phyloP scores from a whole-genome alignment of 2,888 invertebrate species.

The Drosophila falleni region DNA sequence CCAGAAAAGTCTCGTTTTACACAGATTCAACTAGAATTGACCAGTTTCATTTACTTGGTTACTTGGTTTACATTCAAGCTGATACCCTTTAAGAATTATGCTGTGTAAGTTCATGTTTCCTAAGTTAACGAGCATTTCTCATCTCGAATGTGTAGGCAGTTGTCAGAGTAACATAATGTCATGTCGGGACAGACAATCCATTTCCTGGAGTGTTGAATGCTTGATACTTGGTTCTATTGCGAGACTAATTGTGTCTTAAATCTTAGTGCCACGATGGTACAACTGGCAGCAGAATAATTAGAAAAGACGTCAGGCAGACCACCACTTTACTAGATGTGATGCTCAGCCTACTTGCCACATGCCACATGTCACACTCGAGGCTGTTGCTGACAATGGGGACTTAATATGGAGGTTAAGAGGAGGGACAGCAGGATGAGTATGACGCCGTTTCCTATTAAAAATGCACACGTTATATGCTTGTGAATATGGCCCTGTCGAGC shows the following conservation, averaged over 20 bases:
- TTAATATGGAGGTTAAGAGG: conserved; percentile 11
- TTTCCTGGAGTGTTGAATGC: conserved; percentile 55
- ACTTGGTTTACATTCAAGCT: not conserved
- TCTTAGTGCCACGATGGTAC: conserved; percentile 33
- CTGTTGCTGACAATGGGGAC: conserved; percentile 37
- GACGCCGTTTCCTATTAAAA: conserved; percentile 74
- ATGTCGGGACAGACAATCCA: conserved; percentile 22
- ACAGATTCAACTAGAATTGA: not conserved
- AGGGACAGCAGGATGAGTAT: conserved; percentile 15
- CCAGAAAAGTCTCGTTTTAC: not conserved
- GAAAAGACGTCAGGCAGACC: conserved; percentile 56
- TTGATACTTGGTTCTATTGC: conserved; percentile 41
- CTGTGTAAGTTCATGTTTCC: not conserved
- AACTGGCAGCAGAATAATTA: conserved; percentile 64
- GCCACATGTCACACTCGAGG: conserved; percentile 22
- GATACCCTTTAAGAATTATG: not conserved
- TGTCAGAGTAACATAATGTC: conserved; percentile 20
- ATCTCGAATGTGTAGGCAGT: conserved; percentile 22
- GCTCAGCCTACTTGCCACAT: not conserved
- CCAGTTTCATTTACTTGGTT: not conserved
- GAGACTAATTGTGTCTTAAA: conserved; percentile 66
- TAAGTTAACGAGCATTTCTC: conserved; percentile 24
- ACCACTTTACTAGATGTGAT: conserved; percentile 30
- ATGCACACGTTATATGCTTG: conserved; percentile 30
- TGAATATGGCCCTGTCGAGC: conserved; percentile 11